Evolutionary conservation across 2,113 vertebrate species (phyloP), one percentile per base, ranked within the genome.

Genomic region (Pelusios castaneus): DNA sequence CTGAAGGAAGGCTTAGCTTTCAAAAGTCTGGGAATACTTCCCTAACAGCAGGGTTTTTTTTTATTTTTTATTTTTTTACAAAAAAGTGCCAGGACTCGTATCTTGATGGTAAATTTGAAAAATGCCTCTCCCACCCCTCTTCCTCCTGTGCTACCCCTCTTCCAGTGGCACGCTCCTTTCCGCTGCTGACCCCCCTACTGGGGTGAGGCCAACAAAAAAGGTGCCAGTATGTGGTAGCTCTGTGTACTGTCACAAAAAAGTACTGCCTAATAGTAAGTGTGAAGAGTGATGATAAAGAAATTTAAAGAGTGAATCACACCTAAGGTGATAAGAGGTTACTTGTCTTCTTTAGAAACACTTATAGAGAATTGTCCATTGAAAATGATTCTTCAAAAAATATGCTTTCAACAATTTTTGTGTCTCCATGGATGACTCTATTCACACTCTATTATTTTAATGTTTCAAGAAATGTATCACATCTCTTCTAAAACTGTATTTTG

Each of bases 401-500:
- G 70, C 38, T 45, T 76, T 76, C 25, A 45, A 45, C 73, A 76
- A 25, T 45, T 76, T 29, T 45, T 76, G 29, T 76, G 25, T 76
- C 73, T 45, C 11, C 27, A 3, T 12, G 41, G 73, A 45, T 29
- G 43, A 76, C 25, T 24, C 43, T 45, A 45, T 76, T 76, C 25
- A 76, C 25, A 43, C 2, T 6, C 43, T 43, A 24, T 75, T 75
- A 76, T 45, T 45, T 76, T 75, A 5, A 54, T 92, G 55, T 82
- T 60, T 85, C 13, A 82, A 93, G 79, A 90, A 89, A 34, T 79
- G 55, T 79, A 75, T 54, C 25, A 76, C 27, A 45, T 45, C 24
- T 43, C 10, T 45, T 85, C 84, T 97, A 89, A 97, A 92, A 78
- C 43, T 84, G 8, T 51, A 55, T 95, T 92, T 91, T 95, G 94